Conservation (phyloP, 2,888 invertebrate genomes). For the Linnaemya tessellans region DNA sequence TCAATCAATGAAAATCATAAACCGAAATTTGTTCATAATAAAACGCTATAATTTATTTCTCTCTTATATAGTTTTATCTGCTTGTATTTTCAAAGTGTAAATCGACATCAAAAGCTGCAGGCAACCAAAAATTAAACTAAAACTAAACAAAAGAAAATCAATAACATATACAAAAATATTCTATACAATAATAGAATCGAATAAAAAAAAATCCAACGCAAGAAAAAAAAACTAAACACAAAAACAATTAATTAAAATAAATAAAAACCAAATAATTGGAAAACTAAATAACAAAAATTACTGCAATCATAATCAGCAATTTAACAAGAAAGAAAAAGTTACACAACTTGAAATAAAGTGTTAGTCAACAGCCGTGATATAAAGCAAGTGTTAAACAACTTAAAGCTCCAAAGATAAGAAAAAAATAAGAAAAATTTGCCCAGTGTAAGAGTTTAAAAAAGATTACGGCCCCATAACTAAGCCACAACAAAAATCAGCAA, state of each 20-base stretch:
- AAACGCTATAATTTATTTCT: conserved; percentile 28
- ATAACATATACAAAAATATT: conserved; percentile 63
- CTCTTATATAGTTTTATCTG: conserved; percentile 43
- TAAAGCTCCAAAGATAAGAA: not conserved
- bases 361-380: too few species aligned
- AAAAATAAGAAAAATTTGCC: conserved; percentile 12
- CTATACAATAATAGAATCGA: conserved; percentile 55
- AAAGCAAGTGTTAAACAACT: conserved; percentile 22
- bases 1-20: conserved; percentile 41
- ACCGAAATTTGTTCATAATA: conserved; percentile 31
- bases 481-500: not conserved
- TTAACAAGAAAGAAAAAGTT: not conserved
- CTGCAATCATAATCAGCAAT: not conserved
- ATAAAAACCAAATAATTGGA: conserved; percentile 60
- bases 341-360: too few species aligned
- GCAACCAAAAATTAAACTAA: conserved; percentile 69
- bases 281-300: conserved; percentile 48
- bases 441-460: conserved; percentile 42
- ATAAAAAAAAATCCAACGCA: conserved; percentile 49
- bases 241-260: not conserved
- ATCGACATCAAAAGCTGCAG: conserved; percentile 67
- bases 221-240: not conserved
- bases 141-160: conserved; percentile 72
- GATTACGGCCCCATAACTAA: conserved; percentile 3
- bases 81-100: conserved; percentile 58